Percentiles rank a stretch among this genome's conserved stretches.
Conservation (phyloP, 1,140 invertebrate species). For the Drosophila sulfurigaster region DNA sequence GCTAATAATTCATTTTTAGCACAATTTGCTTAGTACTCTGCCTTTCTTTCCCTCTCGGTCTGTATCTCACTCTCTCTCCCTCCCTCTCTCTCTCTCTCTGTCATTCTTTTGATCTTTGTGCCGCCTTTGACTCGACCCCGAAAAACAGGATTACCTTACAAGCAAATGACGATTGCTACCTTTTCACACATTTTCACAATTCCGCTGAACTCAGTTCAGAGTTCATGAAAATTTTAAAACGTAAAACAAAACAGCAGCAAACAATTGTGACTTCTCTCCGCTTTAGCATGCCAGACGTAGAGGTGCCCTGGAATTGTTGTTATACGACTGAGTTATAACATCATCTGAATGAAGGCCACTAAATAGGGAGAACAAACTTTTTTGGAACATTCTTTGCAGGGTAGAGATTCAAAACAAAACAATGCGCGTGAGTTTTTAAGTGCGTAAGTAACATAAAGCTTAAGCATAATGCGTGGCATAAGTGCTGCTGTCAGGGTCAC, state of each 20-base stretch:
- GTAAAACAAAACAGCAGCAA: conserved; percentile 34
- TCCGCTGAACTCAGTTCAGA: conserved; percentile 43
- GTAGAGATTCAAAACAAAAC: conserved; percentile 48
- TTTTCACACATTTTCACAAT: conserved; percentile 63
- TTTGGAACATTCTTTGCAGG: neutral
- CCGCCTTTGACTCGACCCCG: conserved; percentile 42
- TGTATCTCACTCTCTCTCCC: too few relatives aligned
- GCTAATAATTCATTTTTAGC: conserved; percentile 81
- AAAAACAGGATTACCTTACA: conserved; percentile 66
- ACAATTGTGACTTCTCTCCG: neutral
- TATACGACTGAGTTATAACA: neutral
- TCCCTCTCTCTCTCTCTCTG: neutral
- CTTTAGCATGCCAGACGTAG: neutral
- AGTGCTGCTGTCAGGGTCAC: conserved; percentile 67
- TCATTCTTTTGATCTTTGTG: conserved; percentile 39
- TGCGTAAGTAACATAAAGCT: conserved; percentile 74
- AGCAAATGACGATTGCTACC: conserved; percentile 44
- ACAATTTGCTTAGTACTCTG: conserved; percentile 68
- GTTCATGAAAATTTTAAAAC: conserved; percentile 79
- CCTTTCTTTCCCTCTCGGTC: neutral
- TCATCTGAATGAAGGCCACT: too few relatives aligned
- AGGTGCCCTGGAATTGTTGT: neutral
- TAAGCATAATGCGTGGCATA: conserved; percentile 76
- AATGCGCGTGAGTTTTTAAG: conserved; percentile 55
- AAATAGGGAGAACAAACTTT: neutral